phyloP scores from a whole-genome alignment of 2,888 invertebrate genomes.

The Empis stercorea region DNA sequence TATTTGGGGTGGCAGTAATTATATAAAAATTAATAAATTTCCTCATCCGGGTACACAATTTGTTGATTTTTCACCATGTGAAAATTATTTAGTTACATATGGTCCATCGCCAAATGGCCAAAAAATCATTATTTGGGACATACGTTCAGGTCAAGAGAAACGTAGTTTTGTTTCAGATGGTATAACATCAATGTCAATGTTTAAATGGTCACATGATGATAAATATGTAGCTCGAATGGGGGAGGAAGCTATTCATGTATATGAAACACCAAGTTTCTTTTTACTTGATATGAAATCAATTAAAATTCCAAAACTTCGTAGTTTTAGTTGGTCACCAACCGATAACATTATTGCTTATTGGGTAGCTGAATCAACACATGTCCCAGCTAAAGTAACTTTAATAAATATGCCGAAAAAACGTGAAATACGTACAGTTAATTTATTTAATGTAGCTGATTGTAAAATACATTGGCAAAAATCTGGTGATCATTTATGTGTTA shows the following conservation, averaged over 20 bases:
- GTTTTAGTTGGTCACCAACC: constrained; percentile 97
- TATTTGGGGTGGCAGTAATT: constrained; percentile 93
- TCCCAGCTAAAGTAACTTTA: constrained; percentile 87
- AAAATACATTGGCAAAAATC: constrained; percentile 99
- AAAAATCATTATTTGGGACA: constrained; percentile 92
- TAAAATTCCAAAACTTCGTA: constrained; percentile 76
- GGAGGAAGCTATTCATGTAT: constrained; percentile 75
- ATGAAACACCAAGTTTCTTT: constrained; percentile 93
- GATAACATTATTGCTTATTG: constrained; percentile 95
- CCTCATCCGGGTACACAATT: constrained; percentile 82
- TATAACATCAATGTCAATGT: constrained; percentile 80
- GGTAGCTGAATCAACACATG: constrained; percentile 95
- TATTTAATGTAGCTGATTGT: constrained; percentile 96
- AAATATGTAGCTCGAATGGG: constrained; percentile 85
- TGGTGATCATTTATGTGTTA: constrained; percentile 94
- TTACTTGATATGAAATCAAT: constrained; percentile 89
- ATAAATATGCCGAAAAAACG: constrained; percentile 83
- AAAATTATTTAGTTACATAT: constrained; percentile 91
- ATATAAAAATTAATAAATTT: constrained; percentile 84
- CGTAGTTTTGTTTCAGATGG: constrained; percentile 81
- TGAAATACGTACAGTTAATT: constrained; percentile 83
- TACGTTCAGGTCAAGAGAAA: constrained; percentile 85
- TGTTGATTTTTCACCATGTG: constrained; percentile 95
- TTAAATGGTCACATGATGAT: constrained; percentile 96
- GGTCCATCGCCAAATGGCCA: constrained; percentile 67